A percentile compares a stretch with the other conserved stretches of the same genome.
phyloP scores from a whole-genome alignment of 1,140 invertebrate species.

The Asobara japonica region DNA sequence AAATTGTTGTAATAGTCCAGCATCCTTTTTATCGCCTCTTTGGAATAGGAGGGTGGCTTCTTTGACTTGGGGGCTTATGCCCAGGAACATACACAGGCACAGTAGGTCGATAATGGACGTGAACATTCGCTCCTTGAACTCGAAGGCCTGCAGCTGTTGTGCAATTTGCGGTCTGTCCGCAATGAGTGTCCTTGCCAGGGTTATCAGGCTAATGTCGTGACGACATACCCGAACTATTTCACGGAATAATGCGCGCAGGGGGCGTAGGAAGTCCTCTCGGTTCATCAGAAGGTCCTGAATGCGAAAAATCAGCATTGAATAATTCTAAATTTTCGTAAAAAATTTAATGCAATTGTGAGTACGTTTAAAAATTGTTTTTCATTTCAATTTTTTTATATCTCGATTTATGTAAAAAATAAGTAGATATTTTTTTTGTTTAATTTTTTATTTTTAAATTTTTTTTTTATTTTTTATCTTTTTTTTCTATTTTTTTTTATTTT shows the following conservation, averaged over 20 bases:
- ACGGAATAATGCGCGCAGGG: constrained; percentile 82
- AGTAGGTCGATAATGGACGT: constrained; percentile 85
- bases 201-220: constrained; percentile 79
- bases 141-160: constrained; percentile 69
- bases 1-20: constrained; percentile 69
- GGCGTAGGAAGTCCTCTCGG: constrained; percentile 89
- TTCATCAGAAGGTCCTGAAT: constrained; percentile 88
- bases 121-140: constrained; percentile 85
- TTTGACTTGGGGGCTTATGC: constrained; percentile 79
- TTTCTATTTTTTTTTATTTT: no score
- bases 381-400: no score
- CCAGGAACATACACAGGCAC: constrained; percentile 84
- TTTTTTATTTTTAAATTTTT: no score
- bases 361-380: no score
- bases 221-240: constrained; percentile 88
- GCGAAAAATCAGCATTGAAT: no score
- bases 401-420: no score
- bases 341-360: no score
- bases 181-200: constrained; percentile 77
- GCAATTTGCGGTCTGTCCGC: constrained; percentile 70
- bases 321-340: no score
- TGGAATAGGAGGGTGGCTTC: constrained; percentile 73
- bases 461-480: no score
- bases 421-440: no score
- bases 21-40: constrained; percentile 74